phyloP scores from a whole-genome alignment of 1,140 invertebrate species.

The Drosophila repletoides region DNA sequence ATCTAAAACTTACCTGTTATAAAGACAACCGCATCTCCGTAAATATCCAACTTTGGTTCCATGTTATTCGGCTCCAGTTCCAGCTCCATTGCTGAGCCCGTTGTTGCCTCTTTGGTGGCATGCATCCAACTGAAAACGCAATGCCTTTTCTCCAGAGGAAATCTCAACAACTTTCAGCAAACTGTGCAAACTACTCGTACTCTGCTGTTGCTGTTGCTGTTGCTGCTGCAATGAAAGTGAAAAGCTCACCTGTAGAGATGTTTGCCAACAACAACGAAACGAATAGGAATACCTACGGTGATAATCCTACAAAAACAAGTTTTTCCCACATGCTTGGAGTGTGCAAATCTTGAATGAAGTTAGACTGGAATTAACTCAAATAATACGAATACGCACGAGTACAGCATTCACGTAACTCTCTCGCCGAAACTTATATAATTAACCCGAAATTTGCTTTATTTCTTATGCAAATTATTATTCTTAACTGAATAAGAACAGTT shows the following conservation, averaged over 20 bases:
- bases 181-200: no score
- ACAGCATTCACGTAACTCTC: conserved; percentile 44
- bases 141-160: conserved; percentile 44
- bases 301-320: conserved; percentile 69
- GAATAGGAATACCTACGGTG: neutral
- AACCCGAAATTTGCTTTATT: neutral
- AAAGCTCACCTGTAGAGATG: conserved; percentile 22
- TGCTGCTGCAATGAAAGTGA: conserved; percentile 57
- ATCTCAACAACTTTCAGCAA: no score
- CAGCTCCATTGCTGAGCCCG: conserved; percentile 16
- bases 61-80: conserved; percentile 10
- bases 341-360: conserved; percentile 15
- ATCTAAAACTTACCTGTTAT: conserved; percentile 61
- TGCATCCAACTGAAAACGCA: conserved; percentile 50
- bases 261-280: neutral
- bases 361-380: conserved; percentile 20
- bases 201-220: conserved; percentile 3
- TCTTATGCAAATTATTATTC: neutral
- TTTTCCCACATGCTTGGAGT: conserved; percentile 24
- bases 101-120: conserved; percentile 46
- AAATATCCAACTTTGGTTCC: conserved; percentile 46
- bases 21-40: conserved; percentile 68
- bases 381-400: conserved; percentile 19
- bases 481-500: no score
- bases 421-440: conserved; percentile 12